Base-by-base conservation (phyloP, 2,888 invertebrate species). In the Agonopterix arenella region DNA sequence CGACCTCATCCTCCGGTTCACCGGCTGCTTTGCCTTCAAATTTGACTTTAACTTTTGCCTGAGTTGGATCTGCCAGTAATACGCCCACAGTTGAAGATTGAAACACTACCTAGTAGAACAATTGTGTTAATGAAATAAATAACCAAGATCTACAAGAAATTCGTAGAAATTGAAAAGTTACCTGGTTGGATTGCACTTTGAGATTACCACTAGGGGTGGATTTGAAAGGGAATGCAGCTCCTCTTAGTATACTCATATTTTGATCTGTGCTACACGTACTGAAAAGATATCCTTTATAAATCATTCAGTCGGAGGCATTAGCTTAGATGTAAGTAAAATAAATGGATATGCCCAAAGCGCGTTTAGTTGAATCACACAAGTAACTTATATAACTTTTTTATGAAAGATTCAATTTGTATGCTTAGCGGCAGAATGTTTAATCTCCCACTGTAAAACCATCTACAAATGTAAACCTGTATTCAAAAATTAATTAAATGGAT, bases 11-110 rank as follows among this genome's bases (percentile, higher is more conserved):
- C 9, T 79, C 73, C 8, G 68, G 68, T 55, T 81, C 77, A 1
- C 69, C 80, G 9, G 59, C 62, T 1, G 76, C 59, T 62, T 81
- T 81, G 1, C 77, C 80, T 80, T 90, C 76, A 71, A 88, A 77
- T 68, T 85, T 83, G 8, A 93, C 90, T 74, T 92, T 91, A 8
- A 93, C 91, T 73, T 92, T 91, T 7, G 93, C 92, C 64, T 90
- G 90, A 45, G 90, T 84, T 0, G 93, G 93, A 75, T 93, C 92
- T 5, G 93, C 93, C 28, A 93, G 89, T 40, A 93, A 71, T 8
- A 93, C 93, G 50, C 93, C 93, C 37, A 93, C 90, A 58, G 92
- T 93, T 53, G 92, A 91, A 2, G 93, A 92, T 71, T 93, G 92
- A 72, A 92, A 93, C 44, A 93, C 93, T 43, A 93, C 92, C 93